Base-by-base conservation (phyloP, 1,140 invertebrate genomes). In the Melipona quadrifasciata region DNA sequence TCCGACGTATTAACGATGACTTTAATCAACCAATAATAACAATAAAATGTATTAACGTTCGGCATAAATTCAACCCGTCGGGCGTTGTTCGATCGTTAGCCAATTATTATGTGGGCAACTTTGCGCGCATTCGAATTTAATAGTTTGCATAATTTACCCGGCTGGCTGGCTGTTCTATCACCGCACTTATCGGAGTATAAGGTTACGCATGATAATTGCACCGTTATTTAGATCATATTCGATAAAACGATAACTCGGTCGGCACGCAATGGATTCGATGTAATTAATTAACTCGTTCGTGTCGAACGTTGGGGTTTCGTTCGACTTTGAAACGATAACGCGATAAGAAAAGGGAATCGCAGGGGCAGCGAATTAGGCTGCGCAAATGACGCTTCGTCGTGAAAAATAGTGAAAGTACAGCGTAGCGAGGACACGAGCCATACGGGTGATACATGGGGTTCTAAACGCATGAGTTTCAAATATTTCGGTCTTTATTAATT, bases 61-160 rank as follows among this genome's bases (percentile, higher is more conserved):
- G 74, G 34, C 79, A 80, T 87, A 86, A 84, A 90, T 90, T 87
- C 55, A 82, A 65, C 82, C 21, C 58, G 21, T 65, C 68, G 67
- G 24, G 70, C 64, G 61, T n/a, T 47, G 10, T 85, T 87, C 88
- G 87, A 89, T 82, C 65, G 82, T 57, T 75, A 47, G 76, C 64
- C 85, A 64, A 90, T 90, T 90, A 90, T 90, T 89, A 89, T 85
- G 85, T 90, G 88, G 85, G 77, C 74, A 89, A 89, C 64, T 89
- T 89, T 89, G 83, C 73, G 83, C 77, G 85, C 88, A 81, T 83
- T 89, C 74, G 85, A 71, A 90, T 90, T 89, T 90, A 90, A 90
- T 90, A 90, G 88, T 90, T 90, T 89, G 88, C 87, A 90, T 90
- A 89, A 90, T 90, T 90, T 85, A 89, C 78, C 85, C 24, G 73